Conservation (phyloP, 2,113 vertebrate species). For the Cottus gobio region DNA sequence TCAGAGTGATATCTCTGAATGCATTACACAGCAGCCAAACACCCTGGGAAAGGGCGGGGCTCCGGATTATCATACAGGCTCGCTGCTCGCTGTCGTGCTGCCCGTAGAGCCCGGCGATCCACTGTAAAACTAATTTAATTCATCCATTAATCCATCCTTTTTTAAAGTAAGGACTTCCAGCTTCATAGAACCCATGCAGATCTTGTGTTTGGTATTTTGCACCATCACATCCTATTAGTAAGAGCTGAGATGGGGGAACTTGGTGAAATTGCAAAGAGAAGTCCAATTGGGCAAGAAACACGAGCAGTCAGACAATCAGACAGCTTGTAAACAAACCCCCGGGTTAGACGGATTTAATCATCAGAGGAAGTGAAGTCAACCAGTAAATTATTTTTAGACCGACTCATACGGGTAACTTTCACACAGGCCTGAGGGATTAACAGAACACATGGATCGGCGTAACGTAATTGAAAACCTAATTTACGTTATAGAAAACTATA, state of each 20-base stretch:
- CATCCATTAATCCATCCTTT: neutral
- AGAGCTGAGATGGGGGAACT: neutral
- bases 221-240: neutral
- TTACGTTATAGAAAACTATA: neutral
- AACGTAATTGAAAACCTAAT: neutral
- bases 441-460: neutral
- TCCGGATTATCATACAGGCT: constrained; percentile 20
- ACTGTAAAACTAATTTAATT: neutral
- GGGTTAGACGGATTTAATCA: neutral
- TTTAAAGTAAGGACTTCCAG: neutral
- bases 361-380: neutral
- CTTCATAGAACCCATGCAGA: neutral
- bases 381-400: neutral
- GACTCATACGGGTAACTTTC: neutral
- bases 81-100: neutral
- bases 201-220: neutral
- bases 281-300: neutral
- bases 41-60: constrained; percentile 44
- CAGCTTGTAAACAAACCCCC: constrained; percentile 25
- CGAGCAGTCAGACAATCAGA: neutral
- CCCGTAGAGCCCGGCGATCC: neutral
- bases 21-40: constrained; percentile 61
- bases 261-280: neutral
- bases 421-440: neutral
- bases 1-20: constrained; percentile 65